Conservation (phyloP, 2,113 vertebrate species). For the Gasterosteus nipponicus region DNA sequence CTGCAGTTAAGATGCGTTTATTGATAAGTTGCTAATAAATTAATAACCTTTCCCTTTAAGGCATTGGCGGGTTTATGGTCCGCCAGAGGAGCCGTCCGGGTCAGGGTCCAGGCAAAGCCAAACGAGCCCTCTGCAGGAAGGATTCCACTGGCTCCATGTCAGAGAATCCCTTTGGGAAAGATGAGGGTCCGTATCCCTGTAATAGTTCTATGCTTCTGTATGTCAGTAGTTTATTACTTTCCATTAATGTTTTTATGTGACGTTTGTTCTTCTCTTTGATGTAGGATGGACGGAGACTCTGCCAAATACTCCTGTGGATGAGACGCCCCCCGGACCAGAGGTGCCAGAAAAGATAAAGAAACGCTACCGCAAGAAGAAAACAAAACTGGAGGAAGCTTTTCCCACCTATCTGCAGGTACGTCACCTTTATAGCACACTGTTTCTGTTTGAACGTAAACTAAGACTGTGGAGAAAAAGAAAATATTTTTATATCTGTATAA, state of each 20-base stretch:
- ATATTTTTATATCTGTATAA: not conserved
- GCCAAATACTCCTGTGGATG: constrained; percentile 88
- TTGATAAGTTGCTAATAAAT: constrained; percentile 11
- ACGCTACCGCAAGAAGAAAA: constrained; percentile 97
- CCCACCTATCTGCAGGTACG: constrained; percentile 93
- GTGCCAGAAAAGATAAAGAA: constrained; percentile 96
- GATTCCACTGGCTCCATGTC: constrained; percentile 93
- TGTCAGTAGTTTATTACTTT: not conserved
- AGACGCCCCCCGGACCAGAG: constrained; percentile 84
- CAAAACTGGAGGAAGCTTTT: constrained; percentile 96
- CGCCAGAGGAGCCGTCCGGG: constrained; percentile 94
- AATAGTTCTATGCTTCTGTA: not conserved
- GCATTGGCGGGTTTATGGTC: constrained; percentile 99
- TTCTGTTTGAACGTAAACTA: not conserved
- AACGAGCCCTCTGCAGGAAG: constrained; percentile 89
- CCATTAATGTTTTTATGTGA: not conserved
- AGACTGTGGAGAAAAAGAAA: not conserved
- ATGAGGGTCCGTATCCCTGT: constrained; percentile 84
- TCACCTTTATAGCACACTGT: not conserved
- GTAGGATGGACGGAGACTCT: constrained; percentile 88
- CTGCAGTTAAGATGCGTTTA: not conserved
- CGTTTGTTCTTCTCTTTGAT: not conserved
- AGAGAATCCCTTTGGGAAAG: constrained; percentile 87
- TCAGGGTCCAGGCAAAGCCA: constrained; percentile 92
- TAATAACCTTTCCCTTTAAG: constrained; percentile 68